Evolutionary conservation across 2,113 vertebrate genomes (phyloP).

Genomic region (Trachemys scripta): DNA sequence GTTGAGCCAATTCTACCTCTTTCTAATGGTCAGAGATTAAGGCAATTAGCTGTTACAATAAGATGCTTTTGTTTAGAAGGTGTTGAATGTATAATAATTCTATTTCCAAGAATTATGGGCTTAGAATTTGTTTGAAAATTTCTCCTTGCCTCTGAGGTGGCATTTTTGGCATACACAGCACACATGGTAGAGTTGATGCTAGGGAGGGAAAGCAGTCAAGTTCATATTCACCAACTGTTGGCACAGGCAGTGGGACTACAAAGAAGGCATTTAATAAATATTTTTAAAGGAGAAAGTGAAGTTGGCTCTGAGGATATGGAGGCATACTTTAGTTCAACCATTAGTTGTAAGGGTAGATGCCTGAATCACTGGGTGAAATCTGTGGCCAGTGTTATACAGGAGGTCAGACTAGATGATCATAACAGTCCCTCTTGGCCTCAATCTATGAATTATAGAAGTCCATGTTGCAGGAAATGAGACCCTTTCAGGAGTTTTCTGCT

Average conservation of each 20-base stretch:
- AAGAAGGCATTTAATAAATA: background rate
- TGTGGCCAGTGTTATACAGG: background rate
- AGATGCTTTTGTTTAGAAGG: background rate
- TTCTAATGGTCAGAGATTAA: background rate
- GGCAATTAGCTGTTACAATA: background rate
- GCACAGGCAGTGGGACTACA: background rate
- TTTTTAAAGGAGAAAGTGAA: background rate
- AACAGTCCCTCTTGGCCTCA: no score
- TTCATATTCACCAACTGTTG: background rate
- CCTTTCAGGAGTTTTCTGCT: background rate
- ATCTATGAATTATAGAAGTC: background rate
- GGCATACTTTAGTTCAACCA: background rate
- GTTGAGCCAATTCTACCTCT: background rate
- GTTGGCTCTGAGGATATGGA: background rate
- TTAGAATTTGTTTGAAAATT: background rate
- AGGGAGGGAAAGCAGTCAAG: background rate
- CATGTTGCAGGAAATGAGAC: background rate
- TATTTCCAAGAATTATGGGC: rapidly evolving
- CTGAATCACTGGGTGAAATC: background rate
- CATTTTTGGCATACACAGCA: background rate
- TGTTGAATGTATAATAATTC: background rate
- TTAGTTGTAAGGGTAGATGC: background rate
- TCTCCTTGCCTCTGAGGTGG: background rate
- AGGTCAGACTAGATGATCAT: background rate
- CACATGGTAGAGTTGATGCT: background rate